phyloP scores from a whole-genome alignment of 1,140 invertebrate species.

The Akabosia matsudoensis region DNA sequence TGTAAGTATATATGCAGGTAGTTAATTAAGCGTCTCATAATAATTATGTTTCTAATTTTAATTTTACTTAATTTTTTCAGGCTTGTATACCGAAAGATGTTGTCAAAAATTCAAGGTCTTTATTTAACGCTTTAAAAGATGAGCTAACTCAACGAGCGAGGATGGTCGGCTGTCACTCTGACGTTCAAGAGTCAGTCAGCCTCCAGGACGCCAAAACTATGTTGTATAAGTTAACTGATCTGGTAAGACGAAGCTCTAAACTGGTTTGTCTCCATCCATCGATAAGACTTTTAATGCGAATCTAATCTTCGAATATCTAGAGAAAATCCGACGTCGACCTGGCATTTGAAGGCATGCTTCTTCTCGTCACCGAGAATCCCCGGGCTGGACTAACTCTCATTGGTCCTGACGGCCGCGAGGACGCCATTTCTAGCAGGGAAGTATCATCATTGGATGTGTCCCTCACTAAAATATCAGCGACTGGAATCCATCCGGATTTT shows the following conservation, averaged over 20 bases:
- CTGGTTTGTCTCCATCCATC: background rate
- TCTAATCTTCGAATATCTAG: constrained; percentile 5
- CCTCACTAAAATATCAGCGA: constrained; percentile 16
- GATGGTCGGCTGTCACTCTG: constrained; percentile 18
- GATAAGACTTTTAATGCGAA: background rate
- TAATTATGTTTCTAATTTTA: background rate
- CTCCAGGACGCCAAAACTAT: constrained; percentile 32
- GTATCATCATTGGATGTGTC: constrained; percentile 10
- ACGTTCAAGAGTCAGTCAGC: constrained; percentile 24
- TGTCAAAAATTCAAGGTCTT: constrained; percentile 23
- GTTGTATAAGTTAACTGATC: constrained; percentile 28
- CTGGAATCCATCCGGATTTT: constrained; percentile 13
- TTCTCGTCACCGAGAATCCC: constrained; percentile 36
- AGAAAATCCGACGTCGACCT: constrained; percentile 34
- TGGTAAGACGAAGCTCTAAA: constrained; percentile 32
- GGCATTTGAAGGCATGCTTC: constrained; percentile 33
- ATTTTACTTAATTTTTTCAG: constrained; percentile 15
- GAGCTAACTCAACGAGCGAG: constrained; percentile 36
- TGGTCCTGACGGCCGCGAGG: background rate
- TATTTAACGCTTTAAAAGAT: constrained; percentile 32
- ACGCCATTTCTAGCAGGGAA: constrained; percentile 10
- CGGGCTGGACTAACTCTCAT: constrained; percentile 33
- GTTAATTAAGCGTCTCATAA: background rate
- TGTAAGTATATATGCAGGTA: background rate
- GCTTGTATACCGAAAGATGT: constrained; percentile 26